Conservation (phyloP, 2,797 vertebrate species). For the Mormyrops boulengeri region DNA sequence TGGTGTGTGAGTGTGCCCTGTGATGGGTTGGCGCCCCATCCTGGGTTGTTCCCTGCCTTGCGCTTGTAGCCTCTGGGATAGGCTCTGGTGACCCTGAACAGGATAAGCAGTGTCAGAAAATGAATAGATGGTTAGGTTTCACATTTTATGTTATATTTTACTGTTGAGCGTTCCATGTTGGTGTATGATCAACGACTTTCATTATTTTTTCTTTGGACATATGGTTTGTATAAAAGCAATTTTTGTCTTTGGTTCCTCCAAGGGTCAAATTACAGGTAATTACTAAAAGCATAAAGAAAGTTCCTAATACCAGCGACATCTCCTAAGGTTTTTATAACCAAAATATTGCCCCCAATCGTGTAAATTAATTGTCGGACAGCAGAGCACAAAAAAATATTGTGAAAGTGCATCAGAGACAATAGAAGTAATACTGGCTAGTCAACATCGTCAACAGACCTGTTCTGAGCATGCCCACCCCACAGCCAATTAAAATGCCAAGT, state of each 20-base stretch:
- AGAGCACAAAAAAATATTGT: not conserved
- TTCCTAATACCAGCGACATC: not conserved
- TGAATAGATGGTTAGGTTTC: not conserved
- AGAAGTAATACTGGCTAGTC: constrained; percentile 43
- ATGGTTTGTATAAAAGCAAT: not conserved
- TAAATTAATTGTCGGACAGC: not conserved
- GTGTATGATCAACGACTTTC: not conserved
- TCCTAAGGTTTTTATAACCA: not conserved
- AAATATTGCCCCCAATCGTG: not conserved
- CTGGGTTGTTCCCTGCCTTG: too few relatives aligned
- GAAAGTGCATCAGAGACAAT: constrained; percentile 7
- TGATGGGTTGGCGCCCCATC: too few relatives aligned
- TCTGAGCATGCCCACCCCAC: not conserved
- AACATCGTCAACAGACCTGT: constrained; percentile 28
- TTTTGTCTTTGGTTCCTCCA: not conserved
- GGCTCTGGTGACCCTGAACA: not conserved
- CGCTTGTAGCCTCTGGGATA: too few relatives aligned
- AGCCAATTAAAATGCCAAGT: constrained; percentile 5
- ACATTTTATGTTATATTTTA: not conserved
- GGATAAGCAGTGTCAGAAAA: not conserved
- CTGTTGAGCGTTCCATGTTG: not conserved
- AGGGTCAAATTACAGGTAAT: not conserved
- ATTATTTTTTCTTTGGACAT: not conserved
- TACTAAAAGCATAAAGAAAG: not conserved
- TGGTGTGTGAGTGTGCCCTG: too few relatives aligned